These are phyloP conservation scores for Conistra vaccinii DNA, from an alignment of 2,888 invertebrate genomes.

Conservation along the genomic window DNA sequence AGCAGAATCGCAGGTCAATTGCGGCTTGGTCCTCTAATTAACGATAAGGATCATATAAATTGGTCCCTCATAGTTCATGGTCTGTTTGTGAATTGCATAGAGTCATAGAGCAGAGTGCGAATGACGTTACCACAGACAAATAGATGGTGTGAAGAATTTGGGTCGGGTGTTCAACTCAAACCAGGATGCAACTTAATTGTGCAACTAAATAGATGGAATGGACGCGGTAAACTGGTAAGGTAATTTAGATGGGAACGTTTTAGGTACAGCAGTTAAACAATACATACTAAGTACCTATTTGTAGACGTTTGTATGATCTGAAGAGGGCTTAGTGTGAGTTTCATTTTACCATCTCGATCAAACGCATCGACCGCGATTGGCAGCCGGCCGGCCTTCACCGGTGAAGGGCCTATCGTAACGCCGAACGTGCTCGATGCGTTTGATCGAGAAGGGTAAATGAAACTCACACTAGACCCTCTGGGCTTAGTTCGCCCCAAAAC, in stretches of 20 bases:
- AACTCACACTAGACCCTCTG: no score
- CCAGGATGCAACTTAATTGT: constrained; percentile 73
- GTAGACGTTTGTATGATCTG: constrained; percentile 11
- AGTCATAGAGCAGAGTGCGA: constrained; percentile 51
- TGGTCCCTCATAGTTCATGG: constrained; percentile 59
- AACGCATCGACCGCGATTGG: no score
- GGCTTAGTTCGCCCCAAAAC: background rate
- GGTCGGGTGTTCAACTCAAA: constrained; percentile 71
- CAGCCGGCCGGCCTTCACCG: no score
- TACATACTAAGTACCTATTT: no score
- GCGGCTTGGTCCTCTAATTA: constrained; percentile 49
- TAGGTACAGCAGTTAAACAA: constrained; percentile 33
- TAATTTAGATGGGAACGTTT: constrained; percentile 57
- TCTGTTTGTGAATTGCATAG: constrained; percentile 51
- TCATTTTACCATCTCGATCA: no score
- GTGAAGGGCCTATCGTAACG: no score
- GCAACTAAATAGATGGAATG: constrained; percentile 56
- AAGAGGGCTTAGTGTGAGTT: no score
- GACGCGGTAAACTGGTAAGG: constrained; percentile 44
- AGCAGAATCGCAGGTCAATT: constrained; percentile 53
- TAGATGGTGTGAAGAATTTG: constrained; percentile 70
- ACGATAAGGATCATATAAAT: constrained; percentile 52
- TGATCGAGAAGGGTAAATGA: no score
- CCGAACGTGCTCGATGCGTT: no score
- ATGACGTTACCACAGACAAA: constrained; percentile 61